Base-by-base conservation (phyloP, 1,140 invertebrate genomes). In the Danaus plexippus region DNA sequence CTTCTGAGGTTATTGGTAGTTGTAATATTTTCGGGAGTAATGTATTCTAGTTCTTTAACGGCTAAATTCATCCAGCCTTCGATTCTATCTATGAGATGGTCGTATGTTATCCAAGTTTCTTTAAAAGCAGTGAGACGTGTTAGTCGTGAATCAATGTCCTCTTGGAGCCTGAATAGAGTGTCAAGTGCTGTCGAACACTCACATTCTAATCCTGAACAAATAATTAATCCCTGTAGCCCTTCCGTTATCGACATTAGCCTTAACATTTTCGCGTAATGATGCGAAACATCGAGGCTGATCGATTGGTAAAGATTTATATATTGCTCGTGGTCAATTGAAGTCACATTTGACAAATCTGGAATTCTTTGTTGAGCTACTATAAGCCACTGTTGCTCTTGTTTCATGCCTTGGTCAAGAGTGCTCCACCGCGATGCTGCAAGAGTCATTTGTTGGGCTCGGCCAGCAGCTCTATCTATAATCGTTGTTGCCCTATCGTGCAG, bases 271-370 rank as follows among this genome's bases (percentile, higher is more conserved):
- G 92, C 91, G 63, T 94, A 92, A 78, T 95, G 94, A 65, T 92
- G 91, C 10, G 91, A 91, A 50, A 95, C 91, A 68, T 96, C 94
- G 11, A 91, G 86, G 58, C 91, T 92, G 13, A 96, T 84, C 3
- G 93, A 92, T 85, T 94, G 93, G 79, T 95, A 95, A 0, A 95
- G 78, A 15, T 93, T 94, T 42, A 95, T 95, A 68, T 94, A 95
- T 67, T 95, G 92, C 69, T 95, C 91, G 64, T 94, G 94, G 65
- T 95, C 94, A 9, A 90, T 90, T 1, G 94, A 94, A 1, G 92
- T 93, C 0, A 96, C 92, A 7, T 90, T 92, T 12, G 91, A 91
- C 0, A 96, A 81, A 73, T 94, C 92, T 0, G 94, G 94, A 2
- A 95, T 91, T 64, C 94, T 88, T 78, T 94, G 93, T 69, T 93